These are phyloP conservation scores for Hirtodrosophila duncani DNA, from an alignment of 2,888 invertebrate genomes.

Conservation along the genomic window DNA sequence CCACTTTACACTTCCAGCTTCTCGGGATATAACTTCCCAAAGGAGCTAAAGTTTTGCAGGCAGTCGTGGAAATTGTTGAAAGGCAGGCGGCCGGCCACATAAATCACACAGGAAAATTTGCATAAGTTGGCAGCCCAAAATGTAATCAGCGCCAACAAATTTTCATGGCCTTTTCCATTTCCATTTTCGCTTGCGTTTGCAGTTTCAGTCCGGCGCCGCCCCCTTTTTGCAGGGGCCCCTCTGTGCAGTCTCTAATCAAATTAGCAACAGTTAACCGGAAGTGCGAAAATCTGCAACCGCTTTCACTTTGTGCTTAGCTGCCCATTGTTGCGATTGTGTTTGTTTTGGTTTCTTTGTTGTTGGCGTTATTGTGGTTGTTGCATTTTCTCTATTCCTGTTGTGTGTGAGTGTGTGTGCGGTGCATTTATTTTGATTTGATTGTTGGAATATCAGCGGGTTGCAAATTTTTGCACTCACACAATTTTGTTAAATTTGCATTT, in stretches of 20 bases:
- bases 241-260: slow-evolving; percentile 69
- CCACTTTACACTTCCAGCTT: not conserved
- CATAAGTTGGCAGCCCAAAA: slow-evolving; percentile 59
- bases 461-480: slow-evolving; percentile 8
- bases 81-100: slow-evolving; percentile 25
- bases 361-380: slow-evolving; percentile 32
- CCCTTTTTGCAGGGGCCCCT: not conserved
- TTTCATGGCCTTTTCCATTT: slow-evolving; percentile 34
- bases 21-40: slow-evolving; percentile 28
- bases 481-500: slow-evolving; percentile 58
- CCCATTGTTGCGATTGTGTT: slow-evolving; percentile 37
- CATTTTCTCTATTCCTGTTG: slow-evolving; percentile 22
- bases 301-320: slow-evolving; percentile 25
- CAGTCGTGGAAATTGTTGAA: slow-evolving; percentile 14
- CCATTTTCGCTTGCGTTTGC: slow-evolving; percentile 15
- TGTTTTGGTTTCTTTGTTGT: slow-evolving; percentile 23
- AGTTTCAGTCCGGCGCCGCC: not conserved
- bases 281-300: slow-evolving; percentile 54
- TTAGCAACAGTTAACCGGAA: slow-evolving; percentile 75
- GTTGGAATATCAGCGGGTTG: slow-evolving; percentile 59
- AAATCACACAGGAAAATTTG: slow-evolving; percentile 53
- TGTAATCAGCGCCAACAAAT: slow-evolving; percentile 43
- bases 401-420: slow-evolving; percentile 32
- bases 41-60: slow-evolving; percentile 37
- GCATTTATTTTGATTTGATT: slow-evolving; percentile 69